Evolutionary conservation across 2,888 invertebrate genomes (phyloP).

Genomic region (Oscheius sp.): DNA sequence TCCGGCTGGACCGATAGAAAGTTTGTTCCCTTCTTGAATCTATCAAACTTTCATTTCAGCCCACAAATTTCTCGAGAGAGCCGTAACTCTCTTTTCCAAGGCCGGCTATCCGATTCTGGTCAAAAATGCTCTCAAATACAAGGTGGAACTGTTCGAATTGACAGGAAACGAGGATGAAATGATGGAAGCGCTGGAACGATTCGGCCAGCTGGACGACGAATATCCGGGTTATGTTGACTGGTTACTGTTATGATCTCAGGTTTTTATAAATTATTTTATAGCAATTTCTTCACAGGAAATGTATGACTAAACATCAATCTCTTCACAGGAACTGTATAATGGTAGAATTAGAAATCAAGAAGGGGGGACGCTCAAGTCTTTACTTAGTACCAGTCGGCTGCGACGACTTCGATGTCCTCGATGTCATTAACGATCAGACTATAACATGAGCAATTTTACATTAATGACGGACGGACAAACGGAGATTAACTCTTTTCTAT

Average conservation of each 20-base stretch:
- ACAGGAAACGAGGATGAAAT: not conserved
- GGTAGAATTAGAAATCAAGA: constrained; percentile 41
- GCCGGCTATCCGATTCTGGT: constrained; percentile 41
- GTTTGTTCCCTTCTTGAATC: not conserved
- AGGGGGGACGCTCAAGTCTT: no score
- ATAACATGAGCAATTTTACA: no score
- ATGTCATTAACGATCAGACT: no score
- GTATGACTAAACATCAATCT: not conserved
- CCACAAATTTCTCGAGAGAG: not conserved
- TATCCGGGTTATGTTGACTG: constrained; percentile 31
- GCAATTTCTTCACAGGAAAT: constrained; percentile 1
- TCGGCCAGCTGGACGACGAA: constrained; percentile 22
- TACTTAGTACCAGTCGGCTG: no score
- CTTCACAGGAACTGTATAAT: not conserved
- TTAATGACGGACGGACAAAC: no score
- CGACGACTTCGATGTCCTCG: no score
- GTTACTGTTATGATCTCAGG: constrained; percentile 17
- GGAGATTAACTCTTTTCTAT: no score
- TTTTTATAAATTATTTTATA: constrained; percentile 19
- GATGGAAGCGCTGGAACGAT: constrained; percentile 7
- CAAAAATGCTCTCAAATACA: constrained; percentile 32
- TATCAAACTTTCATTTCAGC: constrained; percentile 20
- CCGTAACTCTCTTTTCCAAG: not conserved
- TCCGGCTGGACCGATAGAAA: not conserved
- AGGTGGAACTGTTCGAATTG: not conserved